Evolutionary conservation across 2,797 vertebrate species (phyloP), one percentile per base, ranked within the genome.

Genomic region (Pelobates cultripes): DNA sequence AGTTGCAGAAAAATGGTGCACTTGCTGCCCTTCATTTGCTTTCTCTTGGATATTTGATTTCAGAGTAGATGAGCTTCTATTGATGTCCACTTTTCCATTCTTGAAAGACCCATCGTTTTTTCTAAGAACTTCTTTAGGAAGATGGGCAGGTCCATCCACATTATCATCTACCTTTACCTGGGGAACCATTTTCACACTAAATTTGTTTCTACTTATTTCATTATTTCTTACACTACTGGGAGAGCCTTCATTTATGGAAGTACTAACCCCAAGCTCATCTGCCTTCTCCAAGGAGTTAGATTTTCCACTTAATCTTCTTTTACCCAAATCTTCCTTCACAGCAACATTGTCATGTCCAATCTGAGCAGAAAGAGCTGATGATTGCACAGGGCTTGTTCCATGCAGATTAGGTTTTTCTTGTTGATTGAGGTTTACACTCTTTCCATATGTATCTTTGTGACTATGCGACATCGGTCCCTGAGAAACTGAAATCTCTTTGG

Each of bases 151-250:
- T 4, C 70, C 7, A 40, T 13, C 68, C 28, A 40, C 9, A 15
- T 2, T 45, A 60, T 76, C 67, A 17, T 75, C n/a, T 13, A 87
- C 79, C 0, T 92, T 85, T 68, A 92, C 92, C 85, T 92, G 93
- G 0, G 94, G 86, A 45, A 40, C 70, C 9, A 42, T 2, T 4
- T 60, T 67, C 41, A 71, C 43, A 42, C 73, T 72, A 7, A 4
- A 51, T 15, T 47, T 79, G 5, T 10, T 68, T 2, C 72, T 79
- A 3, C 40, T 51, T 40, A 70, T 51, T 42, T 40, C 8, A 70
- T 53, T 63, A 75, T 40, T 40, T 82, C 70, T 82, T 45, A 45
- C n/a, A 68, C 3, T 43, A 9, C 53, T 43, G 2, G 12, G 69
- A 44, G 45, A 40, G 64, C n/a, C 15, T 17, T 41, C 14, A 72